phyloP scores from a whole-genome alignment of 2,797 vertebrate genomes.

The Agapornis canus region DNA sequence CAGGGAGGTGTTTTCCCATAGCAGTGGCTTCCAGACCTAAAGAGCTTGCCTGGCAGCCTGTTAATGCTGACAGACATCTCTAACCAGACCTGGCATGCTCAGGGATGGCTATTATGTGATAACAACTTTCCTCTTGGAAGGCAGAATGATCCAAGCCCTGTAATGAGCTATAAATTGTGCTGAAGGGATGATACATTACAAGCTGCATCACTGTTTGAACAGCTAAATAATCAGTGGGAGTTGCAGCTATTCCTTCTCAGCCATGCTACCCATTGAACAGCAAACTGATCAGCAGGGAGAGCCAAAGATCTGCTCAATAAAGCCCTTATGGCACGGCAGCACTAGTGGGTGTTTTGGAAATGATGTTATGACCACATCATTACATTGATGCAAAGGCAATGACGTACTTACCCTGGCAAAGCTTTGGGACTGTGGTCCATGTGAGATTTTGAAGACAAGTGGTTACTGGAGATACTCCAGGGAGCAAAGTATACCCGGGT shows the following conservation, averaged over 20 bases:
- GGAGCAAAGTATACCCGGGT: background rate
- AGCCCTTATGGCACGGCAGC: background rate
- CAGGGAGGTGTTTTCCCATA: rapidly evolving
- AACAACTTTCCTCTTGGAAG: background rate
- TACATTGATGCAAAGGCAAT: rapidly evolving
- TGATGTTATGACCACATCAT: rapidly evolving
- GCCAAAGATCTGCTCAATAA: background rate
- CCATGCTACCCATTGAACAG: background rate
- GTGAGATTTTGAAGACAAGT: constrained; percentile 59
- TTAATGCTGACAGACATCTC: background rate
- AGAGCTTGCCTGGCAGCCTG: background rate
- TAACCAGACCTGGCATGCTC: background rate
- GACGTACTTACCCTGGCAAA: constrained; percentile 70
- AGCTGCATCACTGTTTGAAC: background rate
- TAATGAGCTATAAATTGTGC: background rate
- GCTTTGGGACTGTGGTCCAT: constrained; percentile 24
- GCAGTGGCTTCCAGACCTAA: background rate
- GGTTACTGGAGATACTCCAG: background rate
- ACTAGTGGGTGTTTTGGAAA: rapidly evolving
- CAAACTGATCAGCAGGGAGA: background rate
- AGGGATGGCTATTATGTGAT: rapidly evolving
- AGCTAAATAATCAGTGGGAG: background rate
- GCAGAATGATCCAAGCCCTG: background rate
- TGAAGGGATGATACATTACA: rapidly evolving
- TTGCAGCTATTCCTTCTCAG: background rate